Evolutionary conservation across 1,140 invertebrate species (phyloP).

Genomic region (Brachionus rubens): DNA sequence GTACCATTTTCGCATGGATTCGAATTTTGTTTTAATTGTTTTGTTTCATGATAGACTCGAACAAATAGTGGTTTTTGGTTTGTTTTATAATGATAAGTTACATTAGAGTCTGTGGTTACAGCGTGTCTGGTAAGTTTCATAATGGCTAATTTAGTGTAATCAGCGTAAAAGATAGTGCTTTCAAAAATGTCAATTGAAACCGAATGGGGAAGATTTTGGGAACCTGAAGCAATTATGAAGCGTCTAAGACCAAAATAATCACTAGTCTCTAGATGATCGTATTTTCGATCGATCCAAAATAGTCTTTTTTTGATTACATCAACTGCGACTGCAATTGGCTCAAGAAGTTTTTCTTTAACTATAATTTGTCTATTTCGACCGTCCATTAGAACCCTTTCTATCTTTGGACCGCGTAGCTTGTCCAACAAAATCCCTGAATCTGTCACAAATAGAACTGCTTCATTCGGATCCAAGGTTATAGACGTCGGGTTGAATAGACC

Average conservation of each 20-base stretch:
- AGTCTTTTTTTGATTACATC: conserved; percentile 61
- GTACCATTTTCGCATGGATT: conserved; percentile 23
- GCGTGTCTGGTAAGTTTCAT: conserved; percentile 63
- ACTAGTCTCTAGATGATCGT: conserved; percentile 42
- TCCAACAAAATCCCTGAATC: conserved; percentile 77
- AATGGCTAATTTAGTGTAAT: conserved; percentile 88
- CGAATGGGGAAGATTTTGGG: conserved; percentile 77
- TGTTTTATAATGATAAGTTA: conserved; percentile 10
- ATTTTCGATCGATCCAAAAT: conserved; percentile 41
- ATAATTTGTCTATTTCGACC: conserved; percentile 75
- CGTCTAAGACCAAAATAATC: conserved; percentile 21
- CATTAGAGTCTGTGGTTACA: conserved; percentile 4
- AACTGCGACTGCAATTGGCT: conserved; percentile 77
- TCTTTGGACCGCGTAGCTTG: conserved; percentile 50
- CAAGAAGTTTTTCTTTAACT: conserved; percentile 84
- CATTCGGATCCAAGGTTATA: conserved; percentile 25
- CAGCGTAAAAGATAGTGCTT: conserved; percentile 88
- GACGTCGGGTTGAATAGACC: neutral
- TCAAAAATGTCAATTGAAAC: conserved; percentile 81
- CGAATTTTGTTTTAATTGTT: neutral
- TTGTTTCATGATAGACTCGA: conserved; percentile 9
- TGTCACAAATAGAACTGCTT: conserved; percentile 53
- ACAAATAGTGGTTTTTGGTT: neutral
- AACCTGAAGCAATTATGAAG: conserved; percentile 61
- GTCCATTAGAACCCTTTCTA: conserved; percentile 84